Evolutionary conservation across 30 jellyfish, hydroid and myxozoan species (phyloP).

Genomic region (Morbakka virulenta): DNA sequence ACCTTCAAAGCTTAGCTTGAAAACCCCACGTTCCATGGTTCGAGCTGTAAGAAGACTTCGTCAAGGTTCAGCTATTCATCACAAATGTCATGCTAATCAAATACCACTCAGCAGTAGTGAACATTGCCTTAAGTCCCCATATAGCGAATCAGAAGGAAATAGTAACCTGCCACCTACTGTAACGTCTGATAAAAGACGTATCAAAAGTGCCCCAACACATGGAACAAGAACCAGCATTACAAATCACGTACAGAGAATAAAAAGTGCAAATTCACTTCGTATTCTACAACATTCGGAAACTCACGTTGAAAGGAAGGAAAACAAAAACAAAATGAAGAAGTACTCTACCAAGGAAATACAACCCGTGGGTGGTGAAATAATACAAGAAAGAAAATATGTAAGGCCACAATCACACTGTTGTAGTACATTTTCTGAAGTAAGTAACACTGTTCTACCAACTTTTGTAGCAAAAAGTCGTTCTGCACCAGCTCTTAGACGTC

Average conservation of each 20-base stretch:
- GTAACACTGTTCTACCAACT: neutral
- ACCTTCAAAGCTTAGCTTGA: neutral
- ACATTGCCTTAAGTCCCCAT: too few species aligned
- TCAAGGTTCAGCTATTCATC: constrained; percentile 9
- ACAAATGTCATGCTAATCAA: neutral
- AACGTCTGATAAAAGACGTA: too few species aligned
- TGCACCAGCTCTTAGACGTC: constrained; percentile 77
- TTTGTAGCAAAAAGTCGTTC: constrained; percentile 67
- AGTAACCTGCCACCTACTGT: too few species aligned
- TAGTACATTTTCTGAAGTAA: neutral
- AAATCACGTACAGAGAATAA: constrained; percentile 39
- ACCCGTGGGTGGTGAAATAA: neutral
- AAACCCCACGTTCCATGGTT: neutral
- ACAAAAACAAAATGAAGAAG: neutral
- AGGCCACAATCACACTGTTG: neutral
- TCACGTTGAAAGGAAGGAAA: neutral
- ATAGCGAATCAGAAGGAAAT: too few species aligned
- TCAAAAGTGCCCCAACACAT: constrained; percentile 57
- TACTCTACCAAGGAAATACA: neutral
- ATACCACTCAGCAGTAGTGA: too few species aligned
- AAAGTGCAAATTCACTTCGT: constrained; percentile 51
- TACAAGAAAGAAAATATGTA: neutral
- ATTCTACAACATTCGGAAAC: too few species aligned
- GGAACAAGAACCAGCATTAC: constrained; percentile 14
- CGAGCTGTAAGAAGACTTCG: constrained; percentile 47